Base-by-base conservation (phyloP, 2,113 vertebrate species). In the Takifugu flavidus region DNA sequence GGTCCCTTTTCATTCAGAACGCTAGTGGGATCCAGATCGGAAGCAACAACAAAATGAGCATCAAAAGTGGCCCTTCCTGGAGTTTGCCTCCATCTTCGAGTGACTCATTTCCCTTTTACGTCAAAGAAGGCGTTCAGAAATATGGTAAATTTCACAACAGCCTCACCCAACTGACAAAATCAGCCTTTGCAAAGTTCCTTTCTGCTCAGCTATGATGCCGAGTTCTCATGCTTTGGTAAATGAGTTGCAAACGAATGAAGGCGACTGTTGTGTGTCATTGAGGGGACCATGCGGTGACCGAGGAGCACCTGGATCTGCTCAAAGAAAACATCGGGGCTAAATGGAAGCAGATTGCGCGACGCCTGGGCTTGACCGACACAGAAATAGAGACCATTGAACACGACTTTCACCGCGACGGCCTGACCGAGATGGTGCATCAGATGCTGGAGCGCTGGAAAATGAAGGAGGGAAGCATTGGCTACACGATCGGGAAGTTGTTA, bases 361-460 rank as follows among this genome's bases (percentile, higher is more conserved):
- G 88, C 26, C 88, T 99, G 70, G 92, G 91, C 49, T 91, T 99
- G 71, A 72, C 49, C 0, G 56, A 85, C 0, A 86, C 95, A 0
- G 94, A 97, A 39, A 91, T 99, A 10, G 94, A 99, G 2, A 92
- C 92, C 82, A 96, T 98, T 2, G 93, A 96, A 53, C 93, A 98
- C 0, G 95, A 96, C 86, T 94, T 87, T 7, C 87, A 84, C 55
- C 90, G 93, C 0, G 93, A 98, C 5, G 96, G 97, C 46, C 88
- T 99, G 3, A 90, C 90, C 0, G 97, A 99, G 77, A 96, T 94
- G 78, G 95, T 98, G 59, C 91, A 95, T 78, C 95, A 99, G 86
- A 96, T 93, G 92, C 87, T 99, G 63, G 90, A 90, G 10, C 89
- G 78, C 44, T 99, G 97, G 97, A 84, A 57, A 68, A 98, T 96